Base-by-base conservation (phyloP, 2,888 invertebrate genomes). In the Scrobipalpa costella region DNA sequence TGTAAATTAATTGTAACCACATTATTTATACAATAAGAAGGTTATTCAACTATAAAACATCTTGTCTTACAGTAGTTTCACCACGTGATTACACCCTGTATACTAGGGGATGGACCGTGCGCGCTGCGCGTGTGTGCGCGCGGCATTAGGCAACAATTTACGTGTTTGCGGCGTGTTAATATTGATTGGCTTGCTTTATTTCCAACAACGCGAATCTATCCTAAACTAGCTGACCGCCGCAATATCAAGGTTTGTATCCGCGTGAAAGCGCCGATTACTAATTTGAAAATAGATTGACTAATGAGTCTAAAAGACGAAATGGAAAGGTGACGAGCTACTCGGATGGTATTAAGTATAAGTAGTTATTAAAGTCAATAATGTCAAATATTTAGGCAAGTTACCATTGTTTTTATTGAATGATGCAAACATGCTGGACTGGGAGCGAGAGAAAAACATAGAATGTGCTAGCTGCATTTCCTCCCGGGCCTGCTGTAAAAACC, bases 151-250 rank as follows among this genome's bases (percentile, higher is more conserved):
- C 90, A 90, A 91, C 90, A 90, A 90, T 91, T 91, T 90, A 90
- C 91, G 90, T 90, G 91, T 90, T 91, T 90, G 91, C 85, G 90
- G 91, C 85, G 90, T 91, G 90, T 91, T 90, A 89, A 90, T 91
- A 91, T 91, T 91, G 91, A 91, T 91, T 90, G 90, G 90, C 88
- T 88, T 87, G 90, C 90, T 90, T 90, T 91, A 91, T 90, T 91
- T 89, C 86, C 87, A 87, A 89, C 87, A 84, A 84, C 83, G 85
- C 84, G 84, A 86, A 86, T 88, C 86, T 86, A 88, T 88, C 82
- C 81, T 79, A 85, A 86, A 47, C 60, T 60, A 59, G 55, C 55
- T 8, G 27, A 55, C 55, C 52, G 33, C 50, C 21, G 44, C 44
- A 33, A 27, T 55, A 55, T 15, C 55, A 55, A 15, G 27, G 55